A percentile compares a stretch with the other conserved stretches of the same genome.
phyloP scores from a whole-genome alignment of 2,113 vertebrate species.

The Podiceps cristatus region DNA sequence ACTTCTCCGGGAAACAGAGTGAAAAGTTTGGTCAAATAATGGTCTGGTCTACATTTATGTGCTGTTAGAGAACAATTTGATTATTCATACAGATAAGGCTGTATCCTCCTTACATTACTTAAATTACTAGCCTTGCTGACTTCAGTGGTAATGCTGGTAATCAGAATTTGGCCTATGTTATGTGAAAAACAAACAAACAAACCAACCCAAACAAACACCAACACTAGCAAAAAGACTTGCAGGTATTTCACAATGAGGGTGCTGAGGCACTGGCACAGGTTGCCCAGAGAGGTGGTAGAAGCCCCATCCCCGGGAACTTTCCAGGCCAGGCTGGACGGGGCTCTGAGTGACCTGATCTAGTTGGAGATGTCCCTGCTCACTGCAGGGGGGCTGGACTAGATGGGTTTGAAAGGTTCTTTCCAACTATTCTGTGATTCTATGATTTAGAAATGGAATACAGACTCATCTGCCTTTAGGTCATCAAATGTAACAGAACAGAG shows the following conservation, averaged over 20 bases:
- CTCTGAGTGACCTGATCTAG: no score
- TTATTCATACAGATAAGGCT: background rate
- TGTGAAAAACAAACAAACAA: no score
- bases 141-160: background rate
- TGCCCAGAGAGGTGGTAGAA: no score
- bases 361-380: no score
- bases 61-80: background rate
- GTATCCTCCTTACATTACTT: background rate
- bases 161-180: background rate
- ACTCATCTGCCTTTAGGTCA: background rate
- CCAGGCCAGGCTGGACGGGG: no score
- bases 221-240: background rate
- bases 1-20: background rate
- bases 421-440: no score
- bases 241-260: background rate
- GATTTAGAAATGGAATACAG: background rate
- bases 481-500: background rate
- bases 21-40: background rate
- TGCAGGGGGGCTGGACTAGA: no score
- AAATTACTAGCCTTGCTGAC: background rate
- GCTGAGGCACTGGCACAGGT: no score
- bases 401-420: no score
- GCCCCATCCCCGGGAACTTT: no score
- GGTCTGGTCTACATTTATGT: background rate
- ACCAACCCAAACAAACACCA: background rate